These are phyloP conservation scores for Mus musculus DNA, from an alignment of 2,113 vertebrate species.

Conservation along the genomic window DNA sequence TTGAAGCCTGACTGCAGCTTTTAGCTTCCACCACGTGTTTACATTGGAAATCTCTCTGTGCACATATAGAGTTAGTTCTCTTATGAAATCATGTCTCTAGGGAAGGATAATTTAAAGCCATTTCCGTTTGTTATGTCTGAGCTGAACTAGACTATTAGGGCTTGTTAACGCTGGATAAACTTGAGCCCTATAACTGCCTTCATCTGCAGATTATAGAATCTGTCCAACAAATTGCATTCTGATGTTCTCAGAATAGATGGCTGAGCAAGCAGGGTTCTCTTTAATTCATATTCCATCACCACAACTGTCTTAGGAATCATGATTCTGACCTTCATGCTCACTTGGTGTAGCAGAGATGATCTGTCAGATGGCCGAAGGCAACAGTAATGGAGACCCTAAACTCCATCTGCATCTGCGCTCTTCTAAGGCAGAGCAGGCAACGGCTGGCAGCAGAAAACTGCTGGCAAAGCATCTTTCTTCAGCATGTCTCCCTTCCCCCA, in stretches of 20 bases:
- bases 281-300: constrained; percentile 75
- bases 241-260: constrained; percentile 79
- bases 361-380: constrained; percentile 62
- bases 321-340: constrained; percentile 68
- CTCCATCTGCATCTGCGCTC: constrained; percentile 41
- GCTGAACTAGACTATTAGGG: constrained; percentile 87
- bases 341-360: constrained; percentile 64
- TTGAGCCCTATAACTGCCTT: constrained; percentile 87
- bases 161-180: constrained; percentile 88
- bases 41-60: constrained; percentile 88
- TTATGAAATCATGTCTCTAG: constrained; percentile 90
- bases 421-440: neutral
- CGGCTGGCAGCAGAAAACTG: constrained; percentile 64
- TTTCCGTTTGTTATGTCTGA: constrained; percentile 91
- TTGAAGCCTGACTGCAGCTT: constrained; percentile 86
- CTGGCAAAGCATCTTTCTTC: constrained; percentile 73
- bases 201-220: constrained; percentile 87
- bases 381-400: constrained; percentile 64
- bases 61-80: constrained; percentile 89
- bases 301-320: constrained; percentile 75
- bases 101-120: constrained; percentile 90
- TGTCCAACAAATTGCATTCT: constrained; percentile 86
- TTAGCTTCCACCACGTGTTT: constrained; percentile 89
- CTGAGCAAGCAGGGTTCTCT: constrained; percentile 69
- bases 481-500: constrained; percentile 29